Evolutionary conservation across 2,888 invertebrate genomes (phyloP), one percentile per base, ranked within the genome.

Genomic region (Caradrina kadenii): DNA sequence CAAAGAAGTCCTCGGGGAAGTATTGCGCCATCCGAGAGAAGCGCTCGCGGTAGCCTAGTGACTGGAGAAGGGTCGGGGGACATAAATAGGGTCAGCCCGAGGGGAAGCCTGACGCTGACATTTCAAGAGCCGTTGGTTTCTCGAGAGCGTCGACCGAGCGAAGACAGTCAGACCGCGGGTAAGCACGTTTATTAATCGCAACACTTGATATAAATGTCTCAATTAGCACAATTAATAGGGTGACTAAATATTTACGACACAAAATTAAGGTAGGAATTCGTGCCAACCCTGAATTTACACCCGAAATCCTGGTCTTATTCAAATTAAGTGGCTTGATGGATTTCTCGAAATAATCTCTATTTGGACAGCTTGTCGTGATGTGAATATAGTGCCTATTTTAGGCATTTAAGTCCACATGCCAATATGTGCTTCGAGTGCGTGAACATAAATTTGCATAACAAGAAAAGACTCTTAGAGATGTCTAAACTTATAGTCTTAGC

Each of bases 1-100:
- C 96, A 96, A 73, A 94, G 97, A 53, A 96, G 96, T 86, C 97
- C 97, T 0, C 94, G 97, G 62, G 97, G 97, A 0, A 97, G 97
- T 84, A 95, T 97, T 76, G 96, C 96, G 1, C 96, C 96, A 48
- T 96, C 95, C 53, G 96, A 95, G 73, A 88, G 96, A 59, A 94
- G 94, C 81, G 94, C 93, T 0, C 86, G 95, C 55, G 96, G 96
- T 0, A 96, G 96, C 68, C 71, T 96, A 31, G 92, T 94, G 15
- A 85, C 95, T 0, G 91, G 91, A 4, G 94, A 94, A 8, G 83
- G 88, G 11, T 13, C 19, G 13, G 73, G n/a, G 39, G 96, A 96
- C 17, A 82, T 91, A 1, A 90, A 93, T 1, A 91, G 93, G 60
- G 86, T 96, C 26, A 96, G 96, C 84, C 96, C 97, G 0, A 92